phyloP scores from a whole-genome alignment of 2,888 invertebrate species.

The Polia nebulosa region DNA sequence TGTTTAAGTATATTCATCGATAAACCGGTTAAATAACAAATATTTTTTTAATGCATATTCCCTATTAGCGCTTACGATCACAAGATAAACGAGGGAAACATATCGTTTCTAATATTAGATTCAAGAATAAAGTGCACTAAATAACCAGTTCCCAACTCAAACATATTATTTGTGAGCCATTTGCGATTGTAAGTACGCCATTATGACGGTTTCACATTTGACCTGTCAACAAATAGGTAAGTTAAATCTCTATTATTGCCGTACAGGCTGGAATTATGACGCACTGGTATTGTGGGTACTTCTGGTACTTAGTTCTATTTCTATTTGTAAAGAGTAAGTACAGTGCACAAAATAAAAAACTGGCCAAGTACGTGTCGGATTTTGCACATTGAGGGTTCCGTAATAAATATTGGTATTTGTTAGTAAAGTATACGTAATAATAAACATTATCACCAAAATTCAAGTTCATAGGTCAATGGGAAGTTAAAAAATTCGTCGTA shows the following conservation, averaged over 20 bases:
- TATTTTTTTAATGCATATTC: too few species aligned
- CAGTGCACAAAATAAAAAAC: not conserved
- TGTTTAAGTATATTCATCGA: too few species aligned
- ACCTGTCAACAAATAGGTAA: slow-evolving; percentile 18
- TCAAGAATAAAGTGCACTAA: slow-evolving; percentile 3
- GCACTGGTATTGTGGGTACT: slow-evolving; percentile 15
- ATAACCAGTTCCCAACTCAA: not conserved
- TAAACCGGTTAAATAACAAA: too few species aligned
- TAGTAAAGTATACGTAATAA: too few species aligned
- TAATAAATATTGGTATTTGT: too few species aligned
- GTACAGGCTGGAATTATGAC: slow-evolving; percentile 21
- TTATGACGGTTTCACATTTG: slow-evolving; percentile 32
- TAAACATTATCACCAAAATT: too few species aligned
- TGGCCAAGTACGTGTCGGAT: too few species aligned
- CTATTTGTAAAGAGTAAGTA: slow-evolving; percentile 1
- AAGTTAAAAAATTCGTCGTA: too few species aligned
- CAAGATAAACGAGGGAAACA: not conserved
- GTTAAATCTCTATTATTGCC: slow-evolving; percentile 4
- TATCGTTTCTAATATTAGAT: not conserved
- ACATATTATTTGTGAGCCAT: slow-evolving; percentile 10
- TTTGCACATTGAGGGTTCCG: too few species aligned
- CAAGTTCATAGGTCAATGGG: too few species aligned
- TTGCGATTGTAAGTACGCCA: not conserved
- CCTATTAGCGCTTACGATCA: not conserved
- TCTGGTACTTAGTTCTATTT: not conserved